These are phyloP conservation scores for Aphyosemion australe DNA, from an alignment of 2,113 vertebrate species.

Conservation along the genomic window DNA sequence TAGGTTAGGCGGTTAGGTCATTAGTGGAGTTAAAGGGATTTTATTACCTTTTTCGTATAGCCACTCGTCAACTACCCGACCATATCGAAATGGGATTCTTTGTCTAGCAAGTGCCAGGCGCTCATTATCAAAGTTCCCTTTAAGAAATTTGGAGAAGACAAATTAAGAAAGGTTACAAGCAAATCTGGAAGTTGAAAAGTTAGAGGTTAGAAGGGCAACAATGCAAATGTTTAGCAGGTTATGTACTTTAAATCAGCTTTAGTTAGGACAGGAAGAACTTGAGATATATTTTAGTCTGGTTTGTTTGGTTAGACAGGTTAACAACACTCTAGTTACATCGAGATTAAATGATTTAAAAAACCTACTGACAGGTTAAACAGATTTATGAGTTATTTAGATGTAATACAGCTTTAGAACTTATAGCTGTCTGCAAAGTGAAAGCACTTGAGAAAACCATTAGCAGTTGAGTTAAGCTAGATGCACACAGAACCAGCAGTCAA, in stretches of 20 bases:
- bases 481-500: conserved; percentile 52
- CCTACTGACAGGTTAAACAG: conserved; percentile 70
- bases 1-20: conserved; percentile 79
- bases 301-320: conserved; percentile 74
- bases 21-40: conserved; percentile 87
- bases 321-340: conserved; percentile 74
- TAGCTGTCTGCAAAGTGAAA: conserved; percentile 40
- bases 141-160: conserved; percentile 92
- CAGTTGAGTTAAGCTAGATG: conserved; percentile 19
- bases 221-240: conserved; percentile 80
- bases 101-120: conserved; percentile 99
- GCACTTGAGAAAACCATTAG: conserved; percentile 50
- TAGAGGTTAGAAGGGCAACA: conserved; percentile 83
- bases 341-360: conserved; percentile 69
- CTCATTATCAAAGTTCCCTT: conserved; percentile 99
- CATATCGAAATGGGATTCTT: conserved; percentile 98
- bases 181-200: conserved; percentile 86
- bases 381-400: conserved; percentile 81
- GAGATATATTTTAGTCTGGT: conserved; percentile 66
- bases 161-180: conserved; percentile 83
- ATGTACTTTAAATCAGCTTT: conserved; percentile 77
- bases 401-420: conserved; percentile 37
- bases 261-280: conserved; percentile 74
- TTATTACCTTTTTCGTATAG: conserved; percentile 99
- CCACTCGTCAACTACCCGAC: conserved; percentile 99